Evolutionary conservation across 2,888 invertebrate species (phyloP).

Genomic region (Andrena minutula): DNA sequence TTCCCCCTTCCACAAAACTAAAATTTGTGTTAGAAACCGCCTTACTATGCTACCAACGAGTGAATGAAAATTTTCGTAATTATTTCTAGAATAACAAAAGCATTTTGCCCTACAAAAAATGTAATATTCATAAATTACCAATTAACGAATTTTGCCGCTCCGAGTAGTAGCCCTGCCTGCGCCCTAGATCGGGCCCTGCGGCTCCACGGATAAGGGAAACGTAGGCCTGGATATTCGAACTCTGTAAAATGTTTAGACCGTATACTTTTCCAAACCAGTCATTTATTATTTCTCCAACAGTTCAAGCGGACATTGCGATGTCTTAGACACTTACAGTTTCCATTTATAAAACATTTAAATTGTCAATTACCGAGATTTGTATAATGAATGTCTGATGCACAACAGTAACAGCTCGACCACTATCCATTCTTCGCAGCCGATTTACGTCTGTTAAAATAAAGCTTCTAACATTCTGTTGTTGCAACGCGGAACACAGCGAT

Average conservation of each 20-base stretch:
- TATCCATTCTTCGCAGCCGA: constrained; percentile 5
- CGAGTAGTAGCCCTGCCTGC: too few relatives aligned
- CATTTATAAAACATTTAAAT: constrained; percentile 21
- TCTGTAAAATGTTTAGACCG: not conserved
- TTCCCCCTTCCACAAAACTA: too few relatives aligned
- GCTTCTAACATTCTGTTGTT: not conserved
- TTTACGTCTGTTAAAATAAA: constrained; percentile 1
- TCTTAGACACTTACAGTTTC: not conserved
- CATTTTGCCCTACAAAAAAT: too few relatives aligned
- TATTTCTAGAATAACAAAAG: too few relatives aligned
- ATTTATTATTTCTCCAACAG: constrained; percentile 25
- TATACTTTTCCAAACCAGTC: not conserved
- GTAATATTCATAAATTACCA: too few relatives aligned
- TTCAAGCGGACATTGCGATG: constrained; percentile 3
- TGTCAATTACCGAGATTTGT: constrained; percentile 51
- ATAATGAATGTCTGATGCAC: constrained; percentile 35
- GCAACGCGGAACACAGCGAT: not conserved
- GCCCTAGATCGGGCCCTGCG: too few relatives aligned
- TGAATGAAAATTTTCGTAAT: too few relatives aligned
- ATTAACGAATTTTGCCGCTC: too few relatives aligned
- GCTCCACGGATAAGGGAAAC: not conserved
- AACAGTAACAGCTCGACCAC: not conserved
- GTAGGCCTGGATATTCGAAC: not conserved
- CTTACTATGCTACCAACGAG: too few relatives aligned
- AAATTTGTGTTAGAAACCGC: too few relatives aligned